Conservation (phyloP, 2,888 invertebrate genomes). For the Emmelina monodactyla region DNA sequence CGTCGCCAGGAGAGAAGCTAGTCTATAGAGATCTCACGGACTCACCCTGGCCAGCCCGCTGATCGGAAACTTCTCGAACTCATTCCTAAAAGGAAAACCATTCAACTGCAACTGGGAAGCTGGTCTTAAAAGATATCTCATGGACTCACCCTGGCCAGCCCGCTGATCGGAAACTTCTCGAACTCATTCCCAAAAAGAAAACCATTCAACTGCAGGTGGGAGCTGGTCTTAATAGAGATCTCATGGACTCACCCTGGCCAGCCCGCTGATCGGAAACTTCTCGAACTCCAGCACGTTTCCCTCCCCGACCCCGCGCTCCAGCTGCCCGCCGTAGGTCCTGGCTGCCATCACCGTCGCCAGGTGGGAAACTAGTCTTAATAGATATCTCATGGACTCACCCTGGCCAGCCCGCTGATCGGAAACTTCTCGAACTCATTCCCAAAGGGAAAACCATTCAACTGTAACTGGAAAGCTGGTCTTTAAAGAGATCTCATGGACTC, state of each 20-base stretch:
- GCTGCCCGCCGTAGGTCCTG: constrained; percentile 72
- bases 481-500: constrained; percentile 22
- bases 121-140: too few species aligned
- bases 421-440: constrained; percentile 77
- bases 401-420: constrained; percentile 71
- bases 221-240: too few species aligned
- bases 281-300: constrained; percentile 72
- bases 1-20: constrained; percentile 73
- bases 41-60: constrained; percentile 73
- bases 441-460: too few species aligned
- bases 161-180: constrained; percentile 73
- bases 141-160: constrained; percentile 72
- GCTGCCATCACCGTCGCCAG: constrained; percentile 77
- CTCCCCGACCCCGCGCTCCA: constrained; percentile 65
- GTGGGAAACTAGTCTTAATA: too few species aligned
- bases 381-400: too few species aligned
- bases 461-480: too few species aligned
- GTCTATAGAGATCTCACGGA: too few species aligned
- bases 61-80: constrained; percentile 75
- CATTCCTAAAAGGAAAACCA: too few species aligned
- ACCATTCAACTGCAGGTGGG: too few species aligned
- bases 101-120: too few species aligned
- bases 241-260: constrained; percentile 73
- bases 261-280: constrained; percentile 70
- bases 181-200: too few species aligned